Base-by-base conservation (phyloP, 1,140 invertebrate species). In the Cherax quadricarinatus region DNA sequence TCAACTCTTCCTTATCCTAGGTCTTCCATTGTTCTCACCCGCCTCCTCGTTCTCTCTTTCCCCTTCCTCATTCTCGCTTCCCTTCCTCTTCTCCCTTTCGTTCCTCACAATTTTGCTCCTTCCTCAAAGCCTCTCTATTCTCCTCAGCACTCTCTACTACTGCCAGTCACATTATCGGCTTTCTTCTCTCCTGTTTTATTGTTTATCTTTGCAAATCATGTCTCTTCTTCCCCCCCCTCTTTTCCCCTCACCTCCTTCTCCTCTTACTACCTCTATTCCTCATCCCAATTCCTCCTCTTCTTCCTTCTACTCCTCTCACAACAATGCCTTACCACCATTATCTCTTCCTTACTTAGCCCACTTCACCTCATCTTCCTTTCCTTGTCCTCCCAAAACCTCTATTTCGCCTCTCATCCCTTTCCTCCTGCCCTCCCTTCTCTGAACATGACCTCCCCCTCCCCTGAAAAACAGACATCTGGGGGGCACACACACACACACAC, bases 221-320 rank as follows among this genome's bases (percentile, higher is more conserved):
- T 16, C 60, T 62, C 60, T n/a, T 7, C 5, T n/a, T 66, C 24
- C 66, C 4, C 60, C 60, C n/a, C 41, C 41, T 49, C 41, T 21
- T 41, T 12, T 66, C 66, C 30, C 60, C 66, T 49, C 66, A 24
- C 51, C 49, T 60, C 53, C 66, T 6, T 53, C 48, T n/a, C 12
- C 85, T 57, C 18, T 16, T 41, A 48, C 49, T 51, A 53, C 57
- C 24, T 83, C 81, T 53, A n/a, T 83, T 21, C 41, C 81, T 83
- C 49, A 83, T 60, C 57, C 49, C 24, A n/a, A 57, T 84, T 24
- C 79, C 79, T 24, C 12, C 66, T 21, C 83, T 21, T 66, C 66
- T 70, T 18, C 83, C 82, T 57, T 66, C 78, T 21, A 41, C 83
- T 66, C 70, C 53, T 80, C 81, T 48, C 51, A 62, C 75, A 88